Percentiles rank a stretch among this genome's conserved stretches.
phyloP scores from a whole-genome alignment of 2,113 vertebrate species.

The Hiodon alosoides region DNA sequence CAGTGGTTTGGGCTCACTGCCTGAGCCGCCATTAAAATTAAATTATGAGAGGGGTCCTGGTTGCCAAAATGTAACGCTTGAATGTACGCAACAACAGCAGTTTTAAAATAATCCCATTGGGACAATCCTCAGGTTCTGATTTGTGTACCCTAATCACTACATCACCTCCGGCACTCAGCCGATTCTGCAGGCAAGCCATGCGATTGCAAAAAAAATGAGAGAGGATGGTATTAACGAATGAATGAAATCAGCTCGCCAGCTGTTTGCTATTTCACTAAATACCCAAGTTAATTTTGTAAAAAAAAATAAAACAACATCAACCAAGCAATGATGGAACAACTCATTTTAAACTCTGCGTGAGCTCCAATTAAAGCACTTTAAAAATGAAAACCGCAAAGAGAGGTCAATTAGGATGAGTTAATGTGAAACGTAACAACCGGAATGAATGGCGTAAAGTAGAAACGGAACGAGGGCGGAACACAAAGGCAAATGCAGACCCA shows the following conservation, averaged over 20 bases:
- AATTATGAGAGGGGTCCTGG: too few species aligned
- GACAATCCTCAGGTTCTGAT: not conserved
- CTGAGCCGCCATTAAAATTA: too few species aligned
- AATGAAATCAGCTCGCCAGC: slow-evolving; percentile 1
- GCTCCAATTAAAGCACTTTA: slow-evolving; percentile 44
- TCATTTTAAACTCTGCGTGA: slow-evolving; percentile 20
- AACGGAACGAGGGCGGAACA: slow-evolving; percentile 1
- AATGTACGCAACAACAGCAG: too few species aligned
- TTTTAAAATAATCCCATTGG: too few species aligned
- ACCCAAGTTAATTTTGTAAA: not conserved
- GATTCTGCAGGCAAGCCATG: not conserved
- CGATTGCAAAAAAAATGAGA: not conserved
- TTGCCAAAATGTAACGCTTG: too few species aligned
- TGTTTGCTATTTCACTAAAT: slow-evolving; percentile 16
- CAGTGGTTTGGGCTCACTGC: too few species aligned
- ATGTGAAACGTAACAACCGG: slow-evolving; percentile 31
- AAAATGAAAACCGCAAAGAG: slow-evolving; percentile 8
- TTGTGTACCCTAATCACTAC: not conserved
- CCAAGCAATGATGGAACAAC: slow-evolving; percentile 2
- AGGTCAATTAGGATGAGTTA: not conserved
- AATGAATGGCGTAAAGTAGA: not conserved
- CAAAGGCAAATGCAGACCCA: slow-evolving; percentile 23
- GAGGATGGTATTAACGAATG: not conserved
- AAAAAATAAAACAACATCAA: not conserved
- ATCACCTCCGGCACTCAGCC: not conserved